phyloP scores from a whole-genome alignment of 30 jellyfish, hydroid and myxozoan species.

The Pelagia noctiluca region DNA sequence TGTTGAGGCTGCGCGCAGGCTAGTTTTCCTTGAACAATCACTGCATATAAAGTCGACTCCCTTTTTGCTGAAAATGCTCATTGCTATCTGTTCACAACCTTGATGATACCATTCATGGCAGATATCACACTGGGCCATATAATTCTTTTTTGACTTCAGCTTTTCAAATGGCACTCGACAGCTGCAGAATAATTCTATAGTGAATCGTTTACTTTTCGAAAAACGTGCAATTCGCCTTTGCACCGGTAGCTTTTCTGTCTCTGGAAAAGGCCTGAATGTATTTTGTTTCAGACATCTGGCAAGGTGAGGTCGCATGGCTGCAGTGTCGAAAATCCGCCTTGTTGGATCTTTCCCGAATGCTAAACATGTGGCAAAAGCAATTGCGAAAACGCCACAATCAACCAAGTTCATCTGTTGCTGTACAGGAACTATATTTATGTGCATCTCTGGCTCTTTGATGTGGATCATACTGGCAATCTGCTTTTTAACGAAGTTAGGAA shows the following conservation, averaged over 20 bases:
- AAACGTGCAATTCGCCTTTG: neutral
- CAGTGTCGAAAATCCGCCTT: neutral
- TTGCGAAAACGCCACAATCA: neutral
- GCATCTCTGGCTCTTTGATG: neutral
- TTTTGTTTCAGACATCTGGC: neutral
- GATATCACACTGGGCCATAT: neutral
- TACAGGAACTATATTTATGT: neutral
- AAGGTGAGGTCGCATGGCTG: neutral
- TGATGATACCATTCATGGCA: neutral
- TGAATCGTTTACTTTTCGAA: neutral
- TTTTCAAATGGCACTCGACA: neutral
- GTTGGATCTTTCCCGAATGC: neutral
- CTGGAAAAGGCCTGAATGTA: neutral
- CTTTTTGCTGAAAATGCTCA: too few relatives aligned
- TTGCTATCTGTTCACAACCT: neutral
- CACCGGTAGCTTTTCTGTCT: neutral
- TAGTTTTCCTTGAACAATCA: too few relatives aligned
- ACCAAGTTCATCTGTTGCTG: neutral
- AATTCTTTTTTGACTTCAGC: neutral
- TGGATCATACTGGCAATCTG: neutral
- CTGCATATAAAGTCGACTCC: too few relatives aligned
- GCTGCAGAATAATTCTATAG: neutral
- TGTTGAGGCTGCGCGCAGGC: too few relatives aligned
- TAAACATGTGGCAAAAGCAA: neutral
- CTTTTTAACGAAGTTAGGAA: neutral